These are phyloP conservation scores for Danio albolineatus DNA, from an alignment of 2,797 vertebrate genomes.

Conservation along the genomic window DNA sequence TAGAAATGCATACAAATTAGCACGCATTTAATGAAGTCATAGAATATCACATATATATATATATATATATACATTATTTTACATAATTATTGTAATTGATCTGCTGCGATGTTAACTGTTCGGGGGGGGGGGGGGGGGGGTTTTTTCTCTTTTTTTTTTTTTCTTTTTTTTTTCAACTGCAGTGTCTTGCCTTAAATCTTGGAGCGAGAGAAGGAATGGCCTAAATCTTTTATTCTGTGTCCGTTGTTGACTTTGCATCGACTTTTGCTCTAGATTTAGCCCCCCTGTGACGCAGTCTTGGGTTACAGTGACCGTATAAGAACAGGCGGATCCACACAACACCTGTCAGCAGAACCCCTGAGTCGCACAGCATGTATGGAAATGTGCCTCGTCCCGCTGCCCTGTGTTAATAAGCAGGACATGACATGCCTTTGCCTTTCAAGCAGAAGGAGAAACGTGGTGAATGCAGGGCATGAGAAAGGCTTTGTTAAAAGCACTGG, in stretches of 20 bases:
- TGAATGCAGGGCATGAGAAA: not conserved
- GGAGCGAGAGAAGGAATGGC: not conserved
- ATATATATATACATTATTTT: too few species aligned
- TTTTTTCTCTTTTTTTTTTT: too few species aligned
- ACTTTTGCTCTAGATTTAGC: constrained; percentile 59
- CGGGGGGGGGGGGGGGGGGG: too few species aligned
- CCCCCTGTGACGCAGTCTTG: constrained; percentile 46
- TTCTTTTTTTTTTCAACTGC: too few species aligned
- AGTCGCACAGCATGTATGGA: constrained; percentile 53
- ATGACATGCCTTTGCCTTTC: constrained; percentile 34
- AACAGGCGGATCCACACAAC: constrained; percentile 52
- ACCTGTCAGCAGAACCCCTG: constrained; percentile 48
- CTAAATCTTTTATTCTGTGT: constrained; percentile 28
- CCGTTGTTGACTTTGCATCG: constrained; percentile 53
- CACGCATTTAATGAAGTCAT: too few species aligned
- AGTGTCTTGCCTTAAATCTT: not conserved
- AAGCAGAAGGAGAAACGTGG: constrained; percentile 16
- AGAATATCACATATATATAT: too few species aligned
- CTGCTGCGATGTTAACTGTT: too few species aligned
- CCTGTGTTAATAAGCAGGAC: constrained; percentile 25
- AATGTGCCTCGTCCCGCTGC: constrained; percentile 48
- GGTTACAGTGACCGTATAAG: constrained; percentile 67
- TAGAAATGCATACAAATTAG: too few species aligned
- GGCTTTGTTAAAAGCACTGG: constrained; percentile 17
- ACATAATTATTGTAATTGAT: too few species aligned